Evolutionary conservation across 2,797 vertebrate genomes (phyloP), one percentile per base, ranked within the genome.

Genomic region (Microctenopoma steveboyesi): DNA sequence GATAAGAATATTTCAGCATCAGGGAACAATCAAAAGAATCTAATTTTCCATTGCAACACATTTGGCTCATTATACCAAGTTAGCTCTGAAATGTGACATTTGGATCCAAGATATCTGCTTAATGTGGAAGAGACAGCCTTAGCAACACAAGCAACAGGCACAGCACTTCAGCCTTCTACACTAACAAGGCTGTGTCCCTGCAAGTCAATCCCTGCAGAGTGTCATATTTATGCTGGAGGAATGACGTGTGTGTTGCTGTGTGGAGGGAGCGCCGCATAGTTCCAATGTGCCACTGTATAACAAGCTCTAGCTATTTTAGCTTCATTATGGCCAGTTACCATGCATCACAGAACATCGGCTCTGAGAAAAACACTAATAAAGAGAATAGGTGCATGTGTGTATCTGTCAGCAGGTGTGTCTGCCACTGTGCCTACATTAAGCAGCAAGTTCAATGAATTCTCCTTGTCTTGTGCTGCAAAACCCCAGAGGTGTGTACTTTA

Each of bases 251-350:
- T 59, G 72, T 13, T 46, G 30, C 15, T 66, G 51, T 72, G 61
- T 54, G 42, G 53, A 64, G 64, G 52, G 76, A 78, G 42, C 61
- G 69, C 62, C 49, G 77, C 79, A 75, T 37, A 51, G 63, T 72
- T 80, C 62, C 60, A 71, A 7, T 56, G 74, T 78, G 69, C 66
- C 8, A 28, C 76, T 47, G 62, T 65, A 85, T 91, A 89, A 90
- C 81, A 86, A 91, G 83, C 85, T 69, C 84, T 22, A 79, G 83
- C 86, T 71, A 88, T 86, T 91, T 77, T 81, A 81, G 85, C 80
- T 83, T 91, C 81, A 85, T 91, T 87, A 90, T 79, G 48, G 43
- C 74, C 72, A 70, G 51, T 67, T 81, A 56, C 30, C 64, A 72
- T 58, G 72, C 76, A 77, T 79, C 76, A 62, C 67, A 62, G 63